Percentiles rank a stretch among this genome's conserved stretches.
phyloP scores from a whole-genome alignment of 2,888 invertebrate genomes.

The Apamea epomidion region DNA sequence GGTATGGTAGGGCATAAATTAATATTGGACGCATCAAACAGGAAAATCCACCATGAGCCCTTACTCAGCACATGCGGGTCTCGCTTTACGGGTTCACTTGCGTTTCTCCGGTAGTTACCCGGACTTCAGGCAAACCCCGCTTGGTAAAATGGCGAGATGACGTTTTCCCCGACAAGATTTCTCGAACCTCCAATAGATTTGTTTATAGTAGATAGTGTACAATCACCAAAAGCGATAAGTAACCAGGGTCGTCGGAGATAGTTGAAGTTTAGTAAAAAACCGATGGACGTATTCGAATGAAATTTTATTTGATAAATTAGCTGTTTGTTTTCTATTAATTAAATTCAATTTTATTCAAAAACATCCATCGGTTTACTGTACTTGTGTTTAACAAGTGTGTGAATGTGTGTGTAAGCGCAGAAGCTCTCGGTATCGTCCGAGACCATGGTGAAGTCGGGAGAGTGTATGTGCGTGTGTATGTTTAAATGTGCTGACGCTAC shows the following conservation, averaged over 20 bases:
- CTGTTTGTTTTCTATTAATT: too few relatives aligned
- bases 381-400: neutral
- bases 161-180: neutral
- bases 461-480: neutral
- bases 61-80: neutral
- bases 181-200: neutral
- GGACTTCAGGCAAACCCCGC: neutral
- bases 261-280: too few relatives aligned
- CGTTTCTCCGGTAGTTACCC: neutral
- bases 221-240: neutral
- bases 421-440: neutral
- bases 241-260: too few relatives aligned
- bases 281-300: too few relatives aligned
- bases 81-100: neutral
- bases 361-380: neutral
- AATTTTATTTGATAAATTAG: too few relatives aligned
- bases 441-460: neutral
- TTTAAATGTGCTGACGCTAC: too few relatives aligned
- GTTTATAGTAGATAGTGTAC: neutral
- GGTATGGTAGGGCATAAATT: slow-evolving; percentile 8
- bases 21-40: neutral
- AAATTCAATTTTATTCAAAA: too few relatives aligned
- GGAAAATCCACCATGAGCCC: slow-evolving; percentile 13
- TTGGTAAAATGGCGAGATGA: neutral
- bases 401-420: neutral